Evolutionary conservation across 1,140 invertebrate species (phyloP), one percentile per base, ranked within the genome.

Genomic region (Sitodiplosis mosellana): DNA sequence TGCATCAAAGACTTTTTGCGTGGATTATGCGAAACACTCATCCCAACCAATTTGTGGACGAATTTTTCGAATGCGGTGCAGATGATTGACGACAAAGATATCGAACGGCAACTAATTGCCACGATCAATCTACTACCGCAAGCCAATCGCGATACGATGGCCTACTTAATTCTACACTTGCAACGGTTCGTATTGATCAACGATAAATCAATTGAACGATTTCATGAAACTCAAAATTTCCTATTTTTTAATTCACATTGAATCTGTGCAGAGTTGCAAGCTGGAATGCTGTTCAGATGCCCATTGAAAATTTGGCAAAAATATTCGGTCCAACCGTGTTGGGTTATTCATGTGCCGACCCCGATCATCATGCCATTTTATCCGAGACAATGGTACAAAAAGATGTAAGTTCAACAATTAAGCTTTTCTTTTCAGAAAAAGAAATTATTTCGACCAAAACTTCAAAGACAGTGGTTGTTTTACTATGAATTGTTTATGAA

Each of bases 321-420:
- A 73, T 90, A 11, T 88, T 91, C 66, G 87, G 84, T 5, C 87
- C 86, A 2, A 89, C 85, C 2, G 69, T 91, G 44, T 75, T 91
- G 34, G 87, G 87, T 0, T 86, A 81, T 56, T 89, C 84, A 1
- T 71, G 67, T n/a, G 61, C 71, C 1, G 73, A 87, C 53, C 74
- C 75, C 1, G 71, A 77, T 52, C 56, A 60, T 11, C 59, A 63
- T 47, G 58, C 59, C 0, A 58, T 65, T 4, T 63, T 57, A 27
- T 69, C 73, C 2, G 69, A 72, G 49, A 69, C 70, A 41, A 74
- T 84, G 60, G 66, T 83, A 12, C 60, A 64, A 50, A 60, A 62
- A 33, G 54, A 79, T 71, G 76, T 81, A 43, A 43, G 41, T 43
- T n/a, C n/a, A 41, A n/a, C 7, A 41, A 11, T 8, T 14, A 34